These are phyloP conservation scores for Calephelis perditalis DNA, from an alignment of 2,888 invertebrate species.

Conservation along the genomic window DNA sequence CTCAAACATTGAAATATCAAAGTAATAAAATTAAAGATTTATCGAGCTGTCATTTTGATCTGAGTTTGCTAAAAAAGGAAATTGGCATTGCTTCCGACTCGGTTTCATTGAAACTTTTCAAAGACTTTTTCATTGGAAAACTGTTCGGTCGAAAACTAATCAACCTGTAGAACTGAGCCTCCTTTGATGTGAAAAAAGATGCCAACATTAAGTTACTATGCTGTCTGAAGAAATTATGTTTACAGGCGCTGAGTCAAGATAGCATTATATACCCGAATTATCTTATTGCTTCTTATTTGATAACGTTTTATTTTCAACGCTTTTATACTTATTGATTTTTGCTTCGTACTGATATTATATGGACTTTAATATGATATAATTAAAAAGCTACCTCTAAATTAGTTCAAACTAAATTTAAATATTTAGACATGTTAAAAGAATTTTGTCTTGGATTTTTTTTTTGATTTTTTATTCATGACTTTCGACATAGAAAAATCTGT, in stretches of 20 bases:
- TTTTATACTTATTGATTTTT: too few relatives aligned
- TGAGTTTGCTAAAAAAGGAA: constrained; percentile 10
- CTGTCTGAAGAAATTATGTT: neutral
- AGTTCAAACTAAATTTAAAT: too few relatives aligned
- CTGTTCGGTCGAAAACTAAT: constrained; percentile 16
- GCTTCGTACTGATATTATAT: neutral
- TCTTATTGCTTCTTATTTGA: neutral
- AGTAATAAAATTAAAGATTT: constrained; percentile 12
- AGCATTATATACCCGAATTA: neutral
- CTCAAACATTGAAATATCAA: constrained; percentile 5
- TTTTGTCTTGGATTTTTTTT: too few relatives aligned
- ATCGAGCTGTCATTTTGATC: constrained; percentile 8
- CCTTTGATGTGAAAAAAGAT: constrained; percentile 16
- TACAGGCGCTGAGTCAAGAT: neutral
- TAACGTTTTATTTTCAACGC: too few relatives aligned
- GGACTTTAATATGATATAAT: too few relatives aligned
- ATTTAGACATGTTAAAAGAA: too few relatives aligned
- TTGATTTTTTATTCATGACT: too few relatives aligned
- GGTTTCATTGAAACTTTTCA: constrained; percentile 16
- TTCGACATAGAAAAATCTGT: too few relatives aligned
- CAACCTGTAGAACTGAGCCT: constrained; percentile 12
- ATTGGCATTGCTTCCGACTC: constrained; percentile 7
- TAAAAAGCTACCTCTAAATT: too few relatives aligned
- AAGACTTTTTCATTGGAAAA: constrained; percentile 14
- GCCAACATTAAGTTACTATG: constrained; percentile 14